Base-by-base conservation (phyloP, 1,140 invertebrate genomes). In the Drosophila ambigua region DNA sequence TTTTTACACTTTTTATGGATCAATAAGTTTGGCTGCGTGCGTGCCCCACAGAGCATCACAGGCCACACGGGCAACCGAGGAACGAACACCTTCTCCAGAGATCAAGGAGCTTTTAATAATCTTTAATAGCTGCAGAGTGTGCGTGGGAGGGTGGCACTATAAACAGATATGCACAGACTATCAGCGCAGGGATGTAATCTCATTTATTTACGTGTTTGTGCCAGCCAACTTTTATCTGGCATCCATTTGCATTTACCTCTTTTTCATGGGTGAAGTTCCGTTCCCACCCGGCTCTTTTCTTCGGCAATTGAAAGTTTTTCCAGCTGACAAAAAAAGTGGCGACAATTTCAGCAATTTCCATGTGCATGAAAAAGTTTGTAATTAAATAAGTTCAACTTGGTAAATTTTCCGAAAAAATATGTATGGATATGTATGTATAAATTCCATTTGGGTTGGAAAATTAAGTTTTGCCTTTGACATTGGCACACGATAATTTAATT, bases 91-190 rank as follows among this genome's bases (percentile, higher is more conserved):
- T 23, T 43, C 77, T 66, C 48, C 64, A 44, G 71, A 75, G 82
- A 85, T 85, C 82, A 75, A 82, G 82, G 74, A 52, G 69, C 78
- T 85, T 82, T 85, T 85, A 82, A 87, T 85, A 85, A 87, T 85
- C 83, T 88, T 78, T 82, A 87, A 85, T 82, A 72, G 80, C 77
- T 52, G 69, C 66, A 58, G 55, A 16, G 54, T 43, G 46, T 35
- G 52, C 50, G 60, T 63, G 58, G 39, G 43, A 50, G 54, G 45
- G 13, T 79, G 31, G 44, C 11, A 5, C 35, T 39, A 69, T 49
- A 69, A 39, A 52, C 64, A 31, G 31, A 31, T 31, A 9, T 3
- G 31, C 31, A 9, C 31, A 31, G 8, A 9, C 31, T 31, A 31
- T 9, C 3, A 31, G 31, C 31, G 9, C 3, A 31, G 8, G 3